Base-by-base conservation (phyloP, 1,140 invertebrate genomes). In the Samia ricini region DNA sequence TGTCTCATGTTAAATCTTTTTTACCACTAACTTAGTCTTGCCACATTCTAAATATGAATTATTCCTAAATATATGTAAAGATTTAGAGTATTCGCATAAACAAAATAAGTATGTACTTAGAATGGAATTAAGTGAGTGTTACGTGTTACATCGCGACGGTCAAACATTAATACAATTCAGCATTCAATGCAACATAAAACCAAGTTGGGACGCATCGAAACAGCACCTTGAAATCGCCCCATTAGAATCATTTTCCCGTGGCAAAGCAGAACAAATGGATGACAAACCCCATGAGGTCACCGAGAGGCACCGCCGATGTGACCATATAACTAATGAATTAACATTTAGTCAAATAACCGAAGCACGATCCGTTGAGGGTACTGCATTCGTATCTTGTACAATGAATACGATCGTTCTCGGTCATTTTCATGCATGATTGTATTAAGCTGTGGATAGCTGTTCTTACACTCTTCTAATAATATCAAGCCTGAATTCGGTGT, bases 291-390 rank as follows among this genome's bases (percentile, higher is more conserved):
- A 64, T 64, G 63, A 64, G 36, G 50, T 60, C 58, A 64, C 48
- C 63, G 33, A 42, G 33, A 42, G 33, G 33, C 33, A 42, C 33
- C 33, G 23, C 33, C 33, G 23, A 54, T 56, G 57, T 64, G 63
- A 36, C 56, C 63, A 49, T 64, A 59, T 64, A 54, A 18, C 49
- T 64, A 56, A 54, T 60, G 57, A 58, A 64, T 64, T 64, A 59
- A 64, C 62, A 59, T 56, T 56, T 23, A 24, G 20, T 56, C 22
- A 10, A 64, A 52, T 58, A 42, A 63, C 29, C 49, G 24, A 52
- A 29, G 22, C 52, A 59, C 56, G 24, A 24, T 15, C 33, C 33
- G 15, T 42, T 15, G 33, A 12, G 33, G 33, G n/a, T 54, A 42
- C 4, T 42, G 33, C 33, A 42, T 12, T 12, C n/a, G 33, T 42